Conservation (phyloP, 2,797 vertebrate species). For the Craterocephalus amniculus region DNA sequence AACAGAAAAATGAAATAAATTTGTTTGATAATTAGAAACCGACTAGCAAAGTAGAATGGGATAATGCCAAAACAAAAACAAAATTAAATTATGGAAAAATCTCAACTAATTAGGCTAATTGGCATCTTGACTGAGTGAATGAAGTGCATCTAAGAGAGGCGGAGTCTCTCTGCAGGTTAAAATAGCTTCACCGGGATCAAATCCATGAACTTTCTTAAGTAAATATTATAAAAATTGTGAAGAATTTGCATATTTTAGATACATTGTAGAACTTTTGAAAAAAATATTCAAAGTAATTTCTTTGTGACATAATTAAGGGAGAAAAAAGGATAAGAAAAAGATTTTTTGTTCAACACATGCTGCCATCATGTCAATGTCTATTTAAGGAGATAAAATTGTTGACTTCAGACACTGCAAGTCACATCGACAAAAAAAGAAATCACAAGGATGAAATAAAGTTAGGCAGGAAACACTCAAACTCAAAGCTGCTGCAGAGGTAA, state of each 20-base stretch:
- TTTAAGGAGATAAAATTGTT: background rate
- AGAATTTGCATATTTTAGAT: background rate
- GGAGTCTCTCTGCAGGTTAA: background rate
- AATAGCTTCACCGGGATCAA: background rate
- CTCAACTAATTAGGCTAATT: background rate
- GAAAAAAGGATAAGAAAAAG: background rate
- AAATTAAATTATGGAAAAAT: background rate
- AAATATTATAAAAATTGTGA: too few species aligned
- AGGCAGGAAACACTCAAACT: background rate
- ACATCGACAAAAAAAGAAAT: background rate
- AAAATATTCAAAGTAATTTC: too few species aligned
- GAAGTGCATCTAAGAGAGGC: background rate
- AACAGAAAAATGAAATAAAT: background rate
- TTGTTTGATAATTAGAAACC: too few species aligned
- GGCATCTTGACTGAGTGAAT: too few species aligned
- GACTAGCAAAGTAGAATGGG: too few species aligned
- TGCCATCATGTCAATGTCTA: too few species aligned
- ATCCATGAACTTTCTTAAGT: background rate
- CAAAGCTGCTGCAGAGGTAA: background rate
- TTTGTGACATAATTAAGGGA: background rate
- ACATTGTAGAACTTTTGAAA: background rate
- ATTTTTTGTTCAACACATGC: background rate
- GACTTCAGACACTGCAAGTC: background rate
- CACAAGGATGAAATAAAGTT: background rate
- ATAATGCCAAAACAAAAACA: too few species aligned